phyloP scores from a whole-genome alignment of 2,797 vertebrate genomes.

The Myripristis murdjan region DNA sequence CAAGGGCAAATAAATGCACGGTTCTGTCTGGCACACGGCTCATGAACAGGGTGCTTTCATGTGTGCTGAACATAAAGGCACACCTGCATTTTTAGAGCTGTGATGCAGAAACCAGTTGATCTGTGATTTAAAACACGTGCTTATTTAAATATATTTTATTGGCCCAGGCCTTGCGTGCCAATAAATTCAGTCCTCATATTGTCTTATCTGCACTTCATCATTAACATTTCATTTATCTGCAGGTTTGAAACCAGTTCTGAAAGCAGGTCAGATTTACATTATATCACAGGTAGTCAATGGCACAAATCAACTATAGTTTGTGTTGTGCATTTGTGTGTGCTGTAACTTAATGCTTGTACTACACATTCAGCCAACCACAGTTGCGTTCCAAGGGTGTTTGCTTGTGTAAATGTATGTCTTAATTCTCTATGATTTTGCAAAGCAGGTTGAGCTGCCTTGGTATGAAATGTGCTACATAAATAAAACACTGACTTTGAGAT shows the following conservation, averaged over 20 bases:
- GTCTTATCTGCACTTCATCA: constrained; percentile 30
- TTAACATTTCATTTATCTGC: too few species aligned
- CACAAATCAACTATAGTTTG: neutral
- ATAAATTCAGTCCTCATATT: constrained; percentile 57
- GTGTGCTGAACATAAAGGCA: constrained; percentile 42
- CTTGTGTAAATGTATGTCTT: too few species aligned
- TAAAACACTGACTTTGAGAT: neutral
- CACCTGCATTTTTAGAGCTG: constrained; percentile 37
- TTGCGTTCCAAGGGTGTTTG: constrained; percentile 33
- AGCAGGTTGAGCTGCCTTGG: too few species aligned
- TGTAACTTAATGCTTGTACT: constrained; percentile 20
- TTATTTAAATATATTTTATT: constrained; percentile 70
- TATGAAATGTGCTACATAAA: too few species aligned
- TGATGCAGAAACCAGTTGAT: constrained; percentile 64
- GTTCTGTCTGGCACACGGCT: constrained; percentile 28
- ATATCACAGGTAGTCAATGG: neutral
- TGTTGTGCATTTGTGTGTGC: constrained; percentile 9
- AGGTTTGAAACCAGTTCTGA: too few species aligned
- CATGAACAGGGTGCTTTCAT: constrained; percentile 10
- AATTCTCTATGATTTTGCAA: too few species aligned
- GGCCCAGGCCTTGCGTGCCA: constrained; percentile 48
- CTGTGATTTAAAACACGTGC: constrained; percentile 50
- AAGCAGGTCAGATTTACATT: neutral
- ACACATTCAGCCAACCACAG: constrained; percentile 41
- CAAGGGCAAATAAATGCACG: constrained; percentile 54